Conservation (phyloP, 2,113 vertebrate species). For the Atrichornis clamosus region DNA sequence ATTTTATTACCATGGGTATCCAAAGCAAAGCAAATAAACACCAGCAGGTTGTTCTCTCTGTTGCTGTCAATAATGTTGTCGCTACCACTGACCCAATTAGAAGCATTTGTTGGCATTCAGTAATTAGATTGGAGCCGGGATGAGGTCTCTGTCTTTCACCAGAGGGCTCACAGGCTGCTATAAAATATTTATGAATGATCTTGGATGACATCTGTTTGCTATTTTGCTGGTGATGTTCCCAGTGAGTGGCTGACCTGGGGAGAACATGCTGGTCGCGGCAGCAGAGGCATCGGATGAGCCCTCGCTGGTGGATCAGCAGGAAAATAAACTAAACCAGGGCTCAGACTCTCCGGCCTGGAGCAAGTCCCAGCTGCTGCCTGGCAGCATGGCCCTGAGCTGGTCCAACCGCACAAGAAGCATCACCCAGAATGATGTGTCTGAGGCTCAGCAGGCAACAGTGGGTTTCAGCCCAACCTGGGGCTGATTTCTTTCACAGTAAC, state of each 20-base stretch:
- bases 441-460: neutral
- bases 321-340: neutral
- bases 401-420: neutral
- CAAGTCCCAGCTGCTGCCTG: neutral
- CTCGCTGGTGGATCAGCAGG: neutral
- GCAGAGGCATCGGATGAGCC: accelerated
- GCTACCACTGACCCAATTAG: slow-evolving; percentile 35
- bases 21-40: neutral
- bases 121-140: neutral
- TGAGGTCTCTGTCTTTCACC: slow-evolving; percentile 44
- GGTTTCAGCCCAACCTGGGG: neutral
- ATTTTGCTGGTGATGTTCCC: slow-evolving; percentile 42
- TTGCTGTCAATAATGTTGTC: slow-evolving; percentile 6
- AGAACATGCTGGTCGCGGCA: neutral
- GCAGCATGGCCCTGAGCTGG: neutral
- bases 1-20: neutral
- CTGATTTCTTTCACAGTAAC: neutral
- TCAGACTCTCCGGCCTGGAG: neutral
- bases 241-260: neutral
- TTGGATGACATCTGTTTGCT: slow-evolving; percentile 70
- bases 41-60: neutral
- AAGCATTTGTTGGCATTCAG: neutral
- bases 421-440: neutral
- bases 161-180: slow-evolving; percentile 4
- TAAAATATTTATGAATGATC: slow-evolving; percentile 70